These are phyloP conservation scores for Sitta europaea DNA, from an alignment of 2,113 vertebrate species.

Conservation along the genomic window DNA sequence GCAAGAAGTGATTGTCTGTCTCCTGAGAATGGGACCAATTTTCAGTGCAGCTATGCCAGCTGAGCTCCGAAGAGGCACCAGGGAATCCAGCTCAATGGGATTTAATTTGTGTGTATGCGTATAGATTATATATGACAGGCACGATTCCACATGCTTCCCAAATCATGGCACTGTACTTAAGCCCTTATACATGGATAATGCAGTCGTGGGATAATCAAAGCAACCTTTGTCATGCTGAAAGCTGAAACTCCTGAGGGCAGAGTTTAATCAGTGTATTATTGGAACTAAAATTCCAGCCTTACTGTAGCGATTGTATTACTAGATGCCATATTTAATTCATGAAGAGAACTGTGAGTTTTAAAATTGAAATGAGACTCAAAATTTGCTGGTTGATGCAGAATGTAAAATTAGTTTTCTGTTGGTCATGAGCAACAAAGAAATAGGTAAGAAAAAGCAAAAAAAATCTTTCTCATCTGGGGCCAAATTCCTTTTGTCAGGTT, in stretches of 20 bases:
- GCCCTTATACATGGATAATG: constrained; percentile 9
- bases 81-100: constrained; percentile 42
- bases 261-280: constrained; percentile 51
- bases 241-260: constrained; percentile 30
- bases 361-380: constrained; percentile 9
- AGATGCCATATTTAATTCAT: constrained; percentile 58
- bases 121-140: constrained; percentile 42
- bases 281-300: constrained; percentile 22
- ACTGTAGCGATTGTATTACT: not conserved
- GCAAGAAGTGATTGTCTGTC: constrained; percentile 22
- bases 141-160: constrained; percentile 25
- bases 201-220: constrained; percentile 31
- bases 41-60: constrained; percentile 49
- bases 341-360: not conserved
- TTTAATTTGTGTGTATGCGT: constrained; percentile 16
- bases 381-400: constrained; percentile 18
- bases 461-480: not conserved
- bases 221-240: constrained; percentile 48
- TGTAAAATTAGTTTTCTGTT: not conserved
- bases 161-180: not conserved
- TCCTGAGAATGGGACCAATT: constrained; percentile 40
- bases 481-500: not conserved
- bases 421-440: not conserved
- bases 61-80: constrained; percentile 35
- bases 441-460: not conserved